phyloP scores from a whole-genome alignment of 2,797 vertebrate genomes.

The Chelidonichthys spinosus region DNA sequence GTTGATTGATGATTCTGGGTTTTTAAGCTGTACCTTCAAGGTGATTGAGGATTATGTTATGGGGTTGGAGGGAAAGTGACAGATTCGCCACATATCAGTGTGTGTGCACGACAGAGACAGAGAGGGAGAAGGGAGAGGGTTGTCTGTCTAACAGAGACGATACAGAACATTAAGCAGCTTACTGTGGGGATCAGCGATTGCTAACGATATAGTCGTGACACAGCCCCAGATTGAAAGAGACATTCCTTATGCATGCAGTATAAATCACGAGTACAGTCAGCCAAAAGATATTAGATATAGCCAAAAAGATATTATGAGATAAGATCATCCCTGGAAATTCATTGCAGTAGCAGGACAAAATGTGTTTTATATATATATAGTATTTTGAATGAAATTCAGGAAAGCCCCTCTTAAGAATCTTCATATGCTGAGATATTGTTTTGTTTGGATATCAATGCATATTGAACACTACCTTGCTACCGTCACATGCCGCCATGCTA shows the following conservation, averaged over 20 bases:
- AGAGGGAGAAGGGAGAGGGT: slow-evolving; percentile 14
- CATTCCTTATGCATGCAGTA: slow-evolving; percentile 27
- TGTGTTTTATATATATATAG: too few relatives aligned
- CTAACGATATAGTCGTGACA: slow-evolving; percentile 55
- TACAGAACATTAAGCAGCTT: slow-evolving; percentile 73
- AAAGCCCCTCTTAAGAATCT: background rate
- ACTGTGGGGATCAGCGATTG: slow-evolving; percentile 54
- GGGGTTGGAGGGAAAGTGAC: background rate
- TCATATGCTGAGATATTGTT: background rate
- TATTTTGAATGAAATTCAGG: background rate
- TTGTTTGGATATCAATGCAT: background rate
- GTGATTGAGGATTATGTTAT: slow-evolving; percentile 37
- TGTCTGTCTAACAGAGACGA: slow-evolving; percentile 52
- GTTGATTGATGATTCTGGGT: slow-evolving; percentile 27
- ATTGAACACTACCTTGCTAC: background rate
- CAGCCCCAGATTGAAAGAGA: slow-evolving; percentile 39
- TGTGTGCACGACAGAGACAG: background rate
- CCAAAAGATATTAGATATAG: too few relatives aligned
- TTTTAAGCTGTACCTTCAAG: slow-evolving; percentile 30
- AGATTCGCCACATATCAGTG: slow-evolving; percentile 29
- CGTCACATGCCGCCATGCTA: too few relatives aligned
- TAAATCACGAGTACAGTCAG: slow-evolving; percentile 32
- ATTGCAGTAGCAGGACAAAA: slow-evolving; percentile 5
- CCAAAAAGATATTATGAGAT: slow-evolving; percentile 19
- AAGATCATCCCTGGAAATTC: slow-evolving; percentile 35